Percentiles rank a stretch among this genome's conserved stretches.
Conservation (phyloP, 2,888 invertebrate species). For the Xestia sexstrigata region DNA sequence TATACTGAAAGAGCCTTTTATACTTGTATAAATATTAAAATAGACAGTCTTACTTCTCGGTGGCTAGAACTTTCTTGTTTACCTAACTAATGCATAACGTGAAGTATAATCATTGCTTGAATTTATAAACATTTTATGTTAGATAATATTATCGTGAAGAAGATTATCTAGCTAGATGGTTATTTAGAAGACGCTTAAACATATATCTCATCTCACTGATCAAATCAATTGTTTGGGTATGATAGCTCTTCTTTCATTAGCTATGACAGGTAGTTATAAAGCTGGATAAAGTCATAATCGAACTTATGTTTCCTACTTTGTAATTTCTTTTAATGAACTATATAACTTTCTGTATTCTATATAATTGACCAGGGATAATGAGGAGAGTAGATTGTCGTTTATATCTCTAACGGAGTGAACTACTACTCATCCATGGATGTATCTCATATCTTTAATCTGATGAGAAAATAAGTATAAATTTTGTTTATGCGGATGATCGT, state of each 20-base stretch:
- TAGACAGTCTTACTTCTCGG: slow-evolving; percentile 21
- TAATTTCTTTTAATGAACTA: not conserved
- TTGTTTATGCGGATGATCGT: not conserved
- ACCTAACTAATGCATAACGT: slow-evolving; percentile 46
- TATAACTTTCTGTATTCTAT: too few relatives aligned
- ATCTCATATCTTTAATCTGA: too few relatives aligned
- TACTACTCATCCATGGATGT: too few relatives aligned
- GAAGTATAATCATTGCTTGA: slow-evolving; percentile 42
- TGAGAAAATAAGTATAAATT: too few relatives aligned
- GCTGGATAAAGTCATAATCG: not conserved
- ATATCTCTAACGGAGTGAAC: not conserved
- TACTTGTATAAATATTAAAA: slow-evolving; percentile 59
- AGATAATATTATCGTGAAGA: not conserved
- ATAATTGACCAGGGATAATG: not conserved
- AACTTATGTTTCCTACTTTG: slow-evolving; percentile 12
- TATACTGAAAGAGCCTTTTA: slow-evolving; percentile 26
- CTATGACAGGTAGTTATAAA: slow-evolving; percentile 2
- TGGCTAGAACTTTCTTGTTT: slow-evolving; percentile 45
- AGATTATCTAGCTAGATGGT: too few relatives aligned
- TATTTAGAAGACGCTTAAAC: too few relatives aligned
- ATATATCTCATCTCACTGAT: not conserved
- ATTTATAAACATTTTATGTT: slow-evolving; percentile 34
- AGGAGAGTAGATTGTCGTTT: not conserved
- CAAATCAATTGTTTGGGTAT: slow-evolving; percentile 7
- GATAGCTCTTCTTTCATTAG: not conserved